Conservation (phyloP, 2,888 invertebrate genomes). For the Mythimna albipuncta region DNA sequence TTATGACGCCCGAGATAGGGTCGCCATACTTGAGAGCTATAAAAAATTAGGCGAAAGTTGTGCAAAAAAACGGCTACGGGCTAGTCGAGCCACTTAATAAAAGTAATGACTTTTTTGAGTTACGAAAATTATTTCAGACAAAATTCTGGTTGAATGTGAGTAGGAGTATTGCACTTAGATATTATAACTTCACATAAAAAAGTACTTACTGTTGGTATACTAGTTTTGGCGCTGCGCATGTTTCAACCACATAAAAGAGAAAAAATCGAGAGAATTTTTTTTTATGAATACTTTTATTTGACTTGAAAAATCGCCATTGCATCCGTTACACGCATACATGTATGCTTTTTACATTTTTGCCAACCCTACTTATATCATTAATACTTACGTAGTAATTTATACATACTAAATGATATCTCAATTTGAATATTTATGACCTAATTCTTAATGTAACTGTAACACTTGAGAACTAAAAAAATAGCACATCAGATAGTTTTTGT, state of each 20-base stretch:
- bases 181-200: too few relatives aligned
- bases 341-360: neutral
- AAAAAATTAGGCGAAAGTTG: constrained; percentile 33
- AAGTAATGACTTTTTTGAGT: constrained; percentile 11
- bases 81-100: neutral
- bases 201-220: too few relatives aligned
- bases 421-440: constrained; percentile 45
- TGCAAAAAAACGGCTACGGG: constrained; percentile 1
- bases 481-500: too few relatives aligned
- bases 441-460: constrained; percentile 20
- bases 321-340: too few relatives aligned
- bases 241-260: too few relatives aligned
- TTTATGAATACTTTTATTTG: too few relatives aligned
- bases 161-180: too few relatives aligned
- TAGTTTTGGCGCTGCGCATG: too few relatives aligned
- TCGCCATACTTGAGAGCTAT: constrained; percentile 42
- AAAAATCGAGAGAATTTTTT: too few relatives aligned
- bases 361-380: constrained; percentile 39
- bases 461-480: too few relatives aligned
- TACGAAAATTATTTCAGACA: neutral
- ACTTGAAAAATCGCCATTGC: too few relatives aligned
- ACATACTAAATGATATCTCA: constrained; percentile 20
- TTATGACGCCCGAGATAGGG: constrained; percentile 42
- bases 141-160: constrained; percentile 3
- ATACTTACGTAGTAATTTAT: constrained; percentile 1